Evolutionary conservation across 2,113 vertebrate species (phyloP).

Genomic region (Ctenomys sociabilis): DNA sequence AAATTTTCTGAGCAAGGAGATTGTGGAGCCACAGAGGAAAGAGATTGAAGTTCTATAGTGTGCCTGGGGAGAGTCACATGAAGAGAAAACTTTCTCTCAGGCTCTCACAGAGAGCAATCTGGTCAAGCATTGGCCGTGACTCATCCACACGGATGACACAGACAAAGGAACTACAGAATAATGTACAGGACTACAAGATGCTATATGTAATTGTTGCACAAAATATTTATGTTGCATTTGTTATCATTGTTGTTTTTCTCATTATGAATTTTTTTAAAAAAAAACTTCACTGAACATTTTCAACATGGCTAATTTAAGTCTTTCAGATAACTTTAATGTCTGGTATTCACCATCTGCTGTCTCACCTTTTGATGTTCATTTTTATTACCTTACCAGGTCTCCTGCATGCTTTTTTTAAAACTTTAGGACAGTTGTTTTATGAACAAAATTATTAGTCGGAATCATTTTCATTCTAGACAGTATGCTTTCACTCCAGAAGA

Average conservation of each 20-base stretch:
- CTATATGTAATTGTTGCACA: not conserved
- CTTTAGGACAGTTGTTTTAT: not conserved
- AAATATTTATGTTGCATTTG: not conserved
- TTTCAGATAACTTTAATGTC: not conserved
- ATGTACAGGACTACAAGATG: no score
- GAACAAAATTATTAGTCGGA: not conserved
- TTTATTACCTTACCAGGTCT: not conserved
- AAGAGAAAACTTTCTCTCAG: no score
- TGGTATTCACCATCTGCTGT: not conserved
- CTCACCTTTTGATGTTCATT: not conserved
- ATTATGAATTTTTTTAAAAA: not conserved
- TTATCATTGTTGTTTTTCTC: not conserved
- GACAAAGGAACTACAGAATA: no score
- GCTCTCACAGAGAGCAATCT: no score
- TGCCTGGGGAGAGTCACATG: no score
- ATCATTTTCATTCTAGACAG: not conserved
- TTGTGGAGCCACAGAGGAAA: no score
- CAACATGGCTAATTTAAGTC: constrained; percentile 1
- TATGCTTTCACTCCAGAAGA: not conserved
- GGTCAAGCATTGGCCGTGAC: no score
- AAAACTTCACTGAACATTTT: not conserved
- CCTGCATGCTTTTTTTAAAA: not conserved
- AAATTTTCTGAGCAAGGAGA: no score
- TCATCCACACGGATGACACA: no score
- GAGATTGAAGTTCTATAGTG: no score